phyloP scores from a whole-genome alignment of 2,797 vertebrate genomes.

The Todus mexicanus region DNA sequence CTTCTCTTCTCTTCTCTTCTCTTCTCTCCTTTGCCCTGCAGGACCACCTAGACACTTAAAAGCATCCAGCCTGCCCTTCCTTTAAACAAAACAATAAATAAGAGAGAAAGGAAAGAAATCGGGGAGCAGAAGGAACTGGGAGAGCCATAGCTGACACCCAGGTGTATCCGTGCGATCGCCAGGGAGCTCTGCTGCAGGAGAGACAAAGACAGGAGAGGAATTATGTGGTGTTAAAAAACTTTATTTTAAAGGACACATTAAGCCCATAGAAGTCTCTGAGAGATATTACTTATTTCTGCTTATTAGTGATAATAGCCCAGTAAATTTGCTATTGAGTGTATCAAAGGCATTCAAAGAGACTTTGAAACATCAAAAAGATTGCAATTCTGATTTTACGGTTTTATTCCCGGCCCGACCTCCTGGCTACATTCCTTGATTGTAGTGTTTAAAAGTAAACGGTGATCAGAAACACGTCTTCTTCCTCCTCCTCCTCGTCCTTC shows the following conservation, averaged over 20 bases:
- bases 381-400: constrained; percentile 57
- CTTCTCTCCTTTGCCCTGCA: neutral
- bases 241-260: constrained; percentile 43
- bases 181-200: neutral
- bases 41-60: neutral
- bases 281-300: constrained; percentile 63
- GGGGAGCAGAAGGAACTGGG: neutral
- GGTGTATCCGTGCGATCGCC: neutral
- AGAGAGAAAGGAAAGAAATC: neutral
- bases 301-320: constrained; percentile 57
- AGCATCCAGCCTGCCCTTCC: neutral
- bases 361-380: constrained; percentile 62
- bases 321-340: constrained; percentile 58
- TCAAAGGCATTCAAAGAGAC: constrained; percentile 57
- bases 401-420: constrained; percentile 51
- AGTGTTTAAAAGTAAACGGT: constrained; percentile 15
- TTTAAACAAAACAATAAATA: neutral
- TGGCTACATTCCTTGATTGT: constrained; percentile 34
- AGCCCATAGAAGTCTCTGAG: constrained; percentile 32
- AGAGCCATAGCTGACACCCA: neutral
- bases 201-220: constrained; percentile 17
- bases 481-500: neutral
- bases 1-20: accelerated
- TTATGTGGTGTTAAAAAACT: constrained; percentile 28
- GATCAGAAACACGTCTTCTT: neutral